Conservation (phyloP, 2,888 invertebrate species). For the Muscina levida region DNA sequence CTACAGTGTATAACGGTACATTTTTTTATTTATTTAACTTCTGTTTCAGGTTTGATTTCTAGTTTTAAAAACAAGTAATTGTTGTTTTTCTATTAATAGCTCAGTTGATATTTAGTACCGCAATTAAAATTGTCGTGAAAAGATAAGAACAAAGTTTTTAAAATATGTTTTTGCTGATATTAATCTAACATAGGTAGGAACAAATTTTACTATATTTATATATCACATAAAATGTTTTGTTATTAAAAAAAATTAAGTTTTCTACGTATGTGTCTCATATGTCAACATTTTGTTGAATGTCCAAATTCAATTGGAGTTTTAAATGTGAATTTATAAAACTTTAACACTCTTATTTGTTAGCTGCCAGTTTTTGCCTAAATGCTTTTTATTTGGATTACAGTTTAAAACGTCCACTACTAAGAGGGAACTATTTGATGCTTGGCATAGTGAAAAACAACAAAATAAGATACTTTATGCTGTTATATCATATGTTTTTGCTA, state of each 20-base stretch:
- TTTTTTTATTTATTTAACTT: slow-evolving; percentile 11
- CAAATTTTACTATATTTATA: slow-evolving; percentile 20
- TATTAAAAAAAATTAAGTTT: slow-evolving; percentile 10
- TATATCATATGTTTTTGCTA: not conserved
- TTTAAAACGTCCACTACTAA: not conserved
- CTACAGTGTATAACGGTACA: too few relatives aligned
- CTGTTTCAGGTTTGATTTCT: slow-evolving; percentile 8
- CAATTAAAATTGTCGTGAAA: slow-evolving; percentile 39
- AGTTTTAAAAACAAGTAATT: slow-evolving; percentile 20
- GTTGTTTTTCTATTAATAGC: slow-evolving; percentile 35
- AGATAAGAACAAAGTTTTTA: slow-evolving; percentile 21
- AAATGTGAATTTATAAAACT: slow-evolving; percentile 40
- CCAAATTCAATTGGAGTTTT: slow-evolving; percentile 26
- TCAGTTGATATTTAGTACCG: slow-evolving; percentile 30
- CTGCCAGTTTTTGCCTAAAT: slow-evolving; percentile 3
- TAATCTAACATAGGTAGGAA: slow-evolving; percentile 23
- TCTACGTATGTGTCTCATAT: slow-evolving; percentile 29
- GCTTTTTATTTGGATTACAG: slow-evolving; percentile 6
- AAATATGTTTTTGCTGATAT: slow-evolving; percentile 19
- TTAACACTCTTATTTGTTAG: slow-evolving; percentile 26
- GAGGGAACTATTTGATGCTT: slow-evolving; percentile 7
- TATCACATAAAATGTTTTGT: slow-evolving; percentile 12
- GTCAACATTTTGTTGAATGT: slow-evolving; percentile 39
- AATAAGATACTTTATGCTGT: not conserved
- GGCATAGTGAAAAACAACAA: slow-evolving; percentile 4